Conservation (phyloP, 2,888 invertebrate species). For the Pteria penguin region DNA sequence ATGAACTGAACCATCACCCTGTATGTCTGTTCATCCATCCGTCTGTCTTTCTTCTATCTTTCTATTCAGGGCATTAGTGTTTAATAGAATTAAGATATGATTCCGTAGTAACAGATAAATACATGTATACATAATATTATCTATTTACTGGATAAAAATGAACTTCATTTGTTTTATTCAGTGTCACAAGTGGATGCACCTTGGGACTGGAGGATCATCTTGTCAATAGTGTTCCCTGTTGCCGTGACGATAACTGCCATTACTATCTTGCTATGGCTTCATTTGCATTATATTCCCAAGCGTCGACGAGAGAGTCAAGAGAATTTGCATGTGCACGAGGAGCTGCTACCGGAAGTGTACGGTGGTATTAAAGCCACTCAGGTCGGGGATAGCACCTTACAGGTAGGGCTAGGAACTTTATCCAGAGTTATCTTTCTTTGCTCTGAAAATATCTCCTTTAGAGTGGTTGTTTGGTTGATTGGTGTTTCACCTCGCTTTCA, state of each 20-base stretch:
- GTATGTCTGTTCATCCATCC: too few species aligned
- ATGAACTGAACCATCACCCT: too few species aligned
- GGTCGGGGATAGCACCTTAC: conserved; percentile 71
- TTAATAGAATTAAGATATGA: too few species aligned
- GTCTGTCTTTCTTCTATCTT: too few species aligned
- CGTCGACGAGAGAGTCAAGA: conserved; percentile 42
- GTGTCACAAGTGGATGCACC: not conserved
- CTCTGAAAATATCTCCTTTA: not conserved
- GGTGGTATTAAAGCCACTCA: conserved; percentile 70
- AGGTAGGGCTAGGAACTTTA: conserved; percentile 49
- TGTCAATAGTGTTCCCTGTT: conserved; percentile 56
- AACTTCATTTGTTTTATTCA: not conserved
- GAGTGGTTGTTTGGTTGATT: too few species aligned
- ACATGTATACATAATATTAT: too few species aligned
- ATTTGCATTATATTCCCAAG: conserved; percentile 51
- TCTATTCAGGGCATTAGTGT: too few species aligned
- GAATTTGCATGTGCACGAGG: conserved; percentile 32
- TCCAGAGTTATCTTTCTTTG: too few species aligned
- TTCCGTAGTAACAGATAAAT: too few species aligned
- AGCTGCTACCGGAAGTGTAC: conserved; percentile 58
- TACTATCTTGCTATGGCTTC: conserved; percentile 39
- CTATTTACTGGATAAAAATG: too few species aligned
- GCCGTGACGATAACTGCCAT: conserved; percentile 46
- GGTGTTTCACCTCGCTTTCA: too few species aligned
- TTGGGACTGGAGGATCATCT: conserved; percentile 36